Evolutionary conservation across 1,140 invertebrate genomes (phyloP).

Genomic region (Oscheius sp.): DNA sequence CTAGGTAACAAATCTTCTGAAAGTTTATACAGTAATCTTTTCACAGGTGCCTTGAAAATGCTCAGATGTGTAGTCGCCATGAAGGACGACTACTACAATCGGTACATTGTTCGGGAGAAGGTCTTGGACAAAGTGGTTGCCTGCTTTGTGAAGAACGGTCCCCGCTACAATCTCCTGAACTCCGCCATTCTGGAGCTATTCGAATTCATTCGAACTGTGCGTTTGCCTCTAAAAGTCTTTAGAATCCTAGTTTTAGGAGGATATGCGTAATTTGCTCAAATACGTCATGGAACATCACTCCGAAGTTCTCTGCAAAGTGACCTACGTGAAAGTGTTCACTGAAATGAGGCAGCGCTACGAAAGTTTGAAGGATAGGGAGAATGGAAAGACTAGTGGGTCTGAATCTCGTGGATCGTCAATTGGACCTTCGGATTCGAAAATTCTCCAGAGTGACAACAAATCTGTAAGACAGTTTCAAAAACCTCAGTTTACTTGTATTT

Average conservation of each 20-base stretch:
- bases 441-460: not conserved
- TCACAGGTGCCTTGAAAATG: slow-evolving; percentile 82
- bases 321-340: slow-evolving; percentile 54
- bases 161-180: slow-evolving; percentile 94
- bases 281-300: slow-evolving; percentile 50
- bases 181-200: slow-evolving; percentile 98
- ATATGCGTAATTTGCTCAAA: slow-evolving; percentile 48
- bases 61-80: slow-evolving; percentile 93
- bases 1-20: slow-evolving; percentile 71
- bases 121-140: slow-evolving; percentile 77
- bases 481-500: not conserved
- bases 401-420: not conserved
- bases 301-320: slow-evolving; percentile 40
- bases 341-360: slow-evolving; percentile 48
- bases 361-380: not conserved
- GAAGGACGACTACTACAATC: slow-evolving; percentile 97
- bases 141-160: slow-evolving; percentile 91
- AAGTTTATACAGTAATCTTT: slow-evolving; percentile 43
- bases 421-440: not conserved
- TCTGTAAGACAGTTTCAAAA: not conserved
- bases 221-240: not conserved
- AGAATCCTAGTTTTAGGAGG: slow-evolving; percentile 46
- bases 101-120: slow-evolving; percentile 91
- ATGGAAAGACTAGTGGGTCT: not conserved
- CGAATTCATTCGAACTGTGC: slow-evolving; percentile 77